Percentiles rank a stretch among this genome's conserved stretches.
Evolutionary conservation across 2,113 vertebrate genomes (phyloP).

Genomic region (human): DNA sequence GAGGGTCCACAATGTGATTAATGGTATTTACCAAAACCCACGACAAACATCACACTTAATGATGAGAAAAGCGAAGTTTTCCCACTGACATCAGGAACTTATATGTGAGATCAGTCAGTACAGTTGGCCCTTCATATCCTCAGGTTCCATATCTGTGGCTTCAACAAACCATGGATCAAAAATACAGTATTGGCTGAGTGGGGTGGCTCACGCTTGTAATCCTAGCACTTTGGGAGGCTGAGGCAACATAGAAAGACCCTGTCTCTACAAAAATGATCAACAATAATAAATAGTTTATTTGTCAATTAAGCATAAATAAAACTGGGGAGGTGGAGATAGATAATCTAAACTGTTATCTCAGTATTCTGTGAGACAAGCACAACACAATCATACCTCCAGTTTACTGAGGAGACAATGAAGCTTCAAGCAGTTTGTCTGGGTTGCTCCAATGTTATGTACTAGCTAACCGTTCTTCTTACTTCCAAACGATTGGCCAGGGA

Average conservation of each 20-base stretch:
- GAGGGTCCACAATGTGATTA: background rate
- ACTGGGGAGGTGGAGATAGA: background rate
- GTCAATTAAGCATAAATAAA: background rate
- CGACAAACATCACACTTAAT: background rate
- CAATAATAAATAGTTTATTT: background rate
- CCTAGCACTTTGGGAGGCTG: too few relatives aligned
- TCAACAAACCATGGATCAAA: background rate
- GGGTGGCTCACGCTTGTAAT: background rate
- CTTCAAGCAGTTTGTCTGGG: background rate
- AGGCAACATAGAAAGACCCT: too few relatives aligned
- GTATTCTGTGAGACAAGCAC: background rate
- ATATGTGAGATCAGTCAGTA: background rate
- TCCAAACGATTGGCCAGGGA: background rate
- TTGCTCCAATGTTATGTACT: background rate
- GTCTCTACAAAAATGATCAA: too few relatives aligned
- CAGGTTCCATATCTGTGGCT: background rate
- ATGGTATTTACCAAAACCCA: background rate
- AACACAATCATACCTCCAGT: background rate
- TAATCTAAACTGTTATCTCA: background rate
- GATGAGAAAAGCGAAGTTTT: too few relatives aligned
- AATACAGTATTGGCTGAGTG: background rate
- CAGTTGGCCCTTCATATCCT: background rate
- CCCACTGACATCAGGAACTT: too few relatives aligned
- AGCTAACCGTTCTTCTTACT: background rate
- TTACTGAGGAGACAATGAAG: background rate